Evolutionary conservation across 2,797 vertebrate species (phyloP).

Genomic region (Sarcophilus harrisii): DNA sequence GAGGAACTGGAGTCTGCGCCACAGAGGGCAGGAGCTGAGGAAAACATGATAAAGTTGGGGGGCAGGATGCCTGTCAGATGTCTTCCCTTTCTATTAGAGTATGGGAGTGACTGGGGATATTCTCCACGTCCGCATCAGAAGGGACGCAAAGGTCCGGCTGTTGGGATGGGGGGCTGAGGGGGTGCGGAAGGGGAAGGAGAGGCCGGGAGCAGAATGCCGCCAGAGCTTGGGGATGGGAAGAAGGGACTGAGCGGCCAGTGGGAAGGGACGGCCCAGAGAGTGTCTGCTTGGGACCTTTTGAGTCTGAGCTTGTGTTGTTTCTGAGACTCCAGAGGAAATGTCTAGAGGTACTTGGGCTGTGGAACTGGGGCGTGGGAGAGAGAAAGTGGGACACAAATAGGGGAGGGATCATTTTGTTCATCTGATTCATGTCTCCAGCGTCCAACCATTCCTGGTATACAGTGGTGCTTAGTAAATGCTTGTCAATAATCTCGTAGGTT

Average conservation of each 20-base stretch:
- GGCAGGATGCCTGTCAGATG: neutral
- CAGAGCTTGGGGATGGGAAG: neutral
- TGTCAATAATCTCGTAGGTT: neutral
- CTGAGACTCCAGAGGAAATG: neutral
- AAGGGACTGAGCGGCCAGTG: rapidly evolving
- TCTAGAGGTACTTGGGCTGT: neutral
- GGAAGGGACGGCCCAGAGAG: neutral
- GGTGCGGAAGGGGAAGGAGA: neutral
- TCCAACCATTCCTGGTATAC: neutral
- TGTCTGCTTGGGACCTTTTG: neutral
- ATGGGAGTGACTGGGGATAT: neutral
- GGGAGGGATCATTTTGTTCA: neutral
- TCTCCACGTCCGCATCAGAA: neutral
- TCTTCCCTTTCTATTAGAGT: neutral
- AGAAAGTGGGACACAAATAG: neutral
- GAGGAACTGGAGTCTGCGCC: too few species aligned
- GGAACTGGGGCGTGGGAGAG: neutral
- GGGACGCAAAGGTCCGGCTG: neutral
- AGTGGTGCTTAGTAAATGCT: neutral
- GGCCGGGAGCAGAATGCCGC: neutral
- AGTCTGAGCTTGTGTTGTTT: neutral
- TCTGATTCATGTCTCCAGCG: neutral
- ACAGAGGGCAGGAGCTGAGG: too few species aligned
- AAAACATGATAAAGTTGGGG: neutral
- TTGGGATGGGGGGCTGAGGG: too few species aligned